A percentile compares a stretch with the other conserved stretches of the same genome.
Evolutionary conservation across 1,140 invertebrate species (phyloP).

Genomic region (Tribolium madens): DNA sequence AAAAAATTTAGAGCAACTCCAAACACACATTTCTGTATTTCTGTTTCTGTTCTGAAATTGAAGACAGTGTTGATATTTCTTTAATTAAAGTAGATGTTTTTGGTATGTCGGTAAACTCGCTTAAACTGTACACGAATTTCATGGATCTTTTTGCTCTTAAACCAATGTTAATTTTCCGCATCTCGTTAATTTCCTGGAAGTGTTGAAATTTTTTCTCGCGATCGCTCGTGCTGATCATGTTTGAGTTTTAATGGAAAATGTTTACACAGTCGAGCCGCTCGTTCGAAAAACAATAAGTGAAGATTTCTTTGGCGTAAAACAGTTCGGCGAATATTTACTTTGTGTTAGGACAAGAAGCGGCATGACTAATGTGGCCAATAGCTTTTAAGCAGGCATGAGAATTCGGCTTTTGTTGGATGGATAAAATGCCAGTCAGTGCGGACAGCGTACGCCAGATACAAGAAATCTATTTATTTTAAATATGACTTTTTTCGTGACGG

Average conservation of each 20-base stretch:
- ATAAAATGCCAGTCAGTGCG: conserved; percentile 43
- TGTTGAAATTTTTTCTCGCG: conserved; percentile 5
- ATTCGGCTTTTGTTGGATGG: conserved; percentile 51
- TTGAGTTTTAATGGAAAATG: conserved; percentile 23
- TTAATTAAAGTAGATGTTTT: too few species aligned
- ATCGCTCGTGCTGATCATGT: conserved; percentile 33
- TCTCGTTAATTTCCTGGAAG: conserved; percentile 17
- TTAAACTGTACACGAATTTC: background rate
- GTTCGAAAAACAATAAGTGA: conserved; percentile 32
- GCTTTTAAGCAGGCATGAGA: conserved; percentile 57
- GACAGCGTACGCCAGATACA: conserved; percentile 44
- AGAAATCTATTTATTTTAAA: conserved; percentile 52
- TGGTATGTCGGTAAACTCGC: too few species aligned
- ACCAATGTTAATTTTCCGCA: conserved; percentile 9
- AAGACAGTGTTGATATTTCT: too few species aligned
- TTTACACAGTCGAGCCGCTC: conserved; percentile 45
- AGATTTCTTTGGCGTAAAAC: conserved; percentile 20
- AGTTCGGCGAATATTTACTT: conserved; percentile 51
- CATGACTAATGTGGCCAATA: conserved; percentile 53
- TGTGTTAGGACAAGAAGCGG: conserved; percentile 45
- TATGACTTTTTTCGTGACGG: conserved; percentile 43
- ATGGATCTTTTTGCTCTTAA: background rate
- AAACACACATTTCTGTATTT: too few species aligned
- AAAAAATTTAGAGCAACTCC: too few species aligned
- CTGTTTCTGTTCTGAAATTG: too few species aligned